Conservation (phyloP, 2,797 vertebrate genomes). For the Gadopsis marmoratus region DNA sequence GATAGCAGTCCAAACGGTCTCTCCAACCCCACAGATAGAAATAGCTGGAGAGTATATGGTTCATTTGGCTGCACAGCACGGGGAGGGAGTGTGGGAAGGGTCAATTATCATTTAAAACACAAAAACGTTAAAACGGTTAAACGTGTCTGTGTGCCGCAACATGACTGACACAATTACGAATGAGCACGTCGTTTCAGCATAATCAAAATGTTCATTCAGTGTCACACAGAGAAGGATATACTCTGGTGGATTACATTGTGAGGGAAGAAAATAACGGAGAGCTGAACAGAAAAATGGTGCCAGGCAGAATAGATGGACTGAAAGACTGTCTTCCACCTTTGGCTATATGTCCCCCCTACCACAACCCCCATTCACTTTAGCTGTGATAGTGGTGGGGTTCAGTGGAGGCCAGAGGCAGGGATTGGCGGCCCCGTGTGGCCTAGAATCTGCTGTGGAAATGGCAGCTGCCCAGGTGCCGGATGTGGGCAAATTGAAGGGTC, state of each 20-base stretch:
- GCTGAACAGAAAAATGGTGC: neutral
- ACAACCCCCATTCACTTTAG: neutral
- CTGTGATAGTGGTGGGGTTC: conserved; percentile 16
- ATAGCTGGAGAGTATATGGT: neutral
- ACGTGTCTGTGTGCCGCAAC: neutral
- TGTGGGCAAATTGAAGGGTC: conserved; percentile 3
- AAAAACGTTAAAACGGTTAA: neutral
- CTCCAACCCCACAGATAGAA: neutral
- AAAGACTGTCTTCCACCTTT: conserved; percentile 11
- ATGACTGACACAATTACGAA: neutral
- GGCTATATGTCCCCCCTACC: neutral
- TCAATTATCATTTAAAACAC: neutral
- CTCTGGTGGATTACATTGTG: neutral
- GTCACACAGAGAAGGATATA: neutral
- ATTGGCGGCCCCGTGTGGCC: conserved; percentile 15
- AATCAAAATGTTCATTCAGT: neutral
- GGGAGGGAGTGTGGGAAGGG: neutral
- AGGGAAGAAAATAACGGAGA: neutral
- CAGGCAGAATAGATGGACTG: neutral
- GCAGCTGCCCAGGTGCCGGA: conserved; percentile 29
- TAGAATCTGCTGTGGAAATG: conserved; percentile 36
- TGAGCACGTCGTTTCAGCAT: neutral
- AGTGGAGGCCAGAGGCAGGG: conserved; percentile 19
- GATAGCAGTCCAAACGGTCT: neutral
- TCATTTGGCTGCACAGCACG: neutral